Percentiles rank a stretch among this genome's conserved stretches.
Evolutionary conservation across 1,140 invertebrate species (phyloP).

Genomic region (Pseudomyrmex sp.): DNA sequence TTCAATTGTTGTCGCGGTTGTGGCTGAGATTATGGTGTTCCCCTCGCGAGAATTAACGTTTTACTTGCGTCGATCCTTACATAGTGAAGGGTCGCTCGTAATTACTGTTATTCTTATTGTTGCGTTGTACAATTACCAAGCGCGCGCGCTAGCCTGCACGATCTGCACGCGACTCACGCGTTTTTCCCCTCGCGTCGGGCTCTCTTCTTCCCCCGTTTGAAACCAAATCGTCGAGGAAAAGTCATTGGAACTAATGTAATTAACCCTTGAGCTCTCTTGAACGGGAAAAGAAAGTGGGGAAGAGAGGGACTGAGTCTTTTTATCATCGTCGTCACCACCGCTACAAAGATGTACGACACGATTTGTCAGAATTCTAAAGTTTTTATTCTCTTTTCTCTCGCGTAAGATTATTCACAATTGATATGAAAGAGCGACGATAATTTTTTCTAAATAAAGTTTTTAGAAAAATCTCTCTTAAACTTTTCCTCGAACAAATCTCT

Average conservation of each 20-base stretch:
- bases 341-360: slow-evolving; percentile 21
- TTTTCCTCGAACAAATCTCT: neutral
- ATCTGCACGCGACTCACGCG: slow-evolving; percentile 57
- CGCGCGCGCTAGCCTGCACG: slow-evolving; percentile 45
- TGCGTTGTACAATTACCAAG: slow-evolving; percentile 56
- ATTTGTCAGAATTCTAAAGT: slow-evolving; percentile 27
- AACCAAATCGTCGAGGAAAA: slow-evolving; percentile 51
- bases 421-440: slow-evolving; percentile 20
- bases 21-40: slow-evolving; percentile 35
- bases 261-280: slow-evolving; percentile 69
- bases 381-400: neutral
- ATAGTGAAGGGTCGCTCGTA: slow-evolving; percentile 47
- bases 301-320: slow-evolving; percentile 5
- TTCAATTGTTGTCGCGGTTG: slow-evolving; percentile 2
- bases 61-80: slow-evolving; percentile 26
- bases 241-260: slow-evolving; percentile 71
- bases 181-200: slow-evolving; percentile 11
- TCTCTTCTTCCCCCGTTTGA: slow-evolving; percentile 4
- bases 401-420: slow-evolving; percentile 7
- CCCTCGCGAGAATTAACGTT: slow-evolving; percentile 45
- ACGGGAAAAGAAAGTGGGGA: neutral
- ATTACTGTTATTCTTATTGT: slow-evolving; percentile 64
- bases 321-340: slow-evolving; percentile 13
- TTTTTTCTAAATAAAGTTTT: slow-evolving; percentile 27
- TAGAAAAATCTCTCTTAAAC: slow-evolving; percentile 21